phyloP scores from a whole-genome alignment of 2,113 vertebrate species.

The Microcebus jonahi region DNA sequence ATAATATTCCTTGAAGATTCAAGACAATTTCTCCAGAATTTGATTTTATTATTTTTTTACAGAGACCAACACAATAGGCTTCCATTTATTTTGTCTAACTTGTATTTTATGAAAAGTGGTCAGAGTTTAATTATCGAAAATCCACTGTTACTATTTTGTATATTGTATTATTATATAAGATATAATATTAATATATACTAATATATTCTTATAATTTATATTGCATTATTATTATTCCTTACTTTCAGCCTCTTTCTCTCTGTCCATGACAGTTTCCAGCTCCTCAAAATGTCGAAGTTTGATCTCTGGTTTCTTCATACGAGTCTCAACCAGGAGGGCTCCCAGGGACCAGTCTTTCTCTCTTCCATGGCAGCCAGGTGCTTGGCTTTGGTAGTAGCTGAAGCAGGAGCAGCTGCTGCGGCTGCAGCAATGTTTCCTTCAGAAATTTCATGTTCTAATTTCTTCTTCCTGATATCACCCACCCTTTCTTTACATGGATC shows the following conservation, averaged over 20 bases:
- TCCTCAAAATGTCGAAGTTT: constrained; percentile 98
- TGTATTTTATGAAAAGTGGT: neutral
- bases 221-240: too few species aligned
- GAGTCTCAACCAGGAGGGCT: constrained; percentile 96
- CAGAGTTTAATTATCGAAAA: neutral
- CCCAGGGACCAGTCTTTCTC: constrained; percentile 97
- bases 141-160: too few species aligned
- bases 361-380: constrained; percentile 97
- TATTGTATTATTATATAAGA: too few species aligned
- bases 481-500: constrained; percentile 88
- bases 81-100: neutral
- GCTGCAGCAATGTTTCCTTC: constrained; percentile 98
- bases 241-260: constrained; percentile 97
- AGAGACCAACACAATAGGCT: neutral
- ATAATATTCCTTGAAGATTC: neutral
- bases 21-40: constrained; percentile 11
- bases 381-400: constrained; percentile 98
- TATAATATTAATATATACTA: too few species aligned
- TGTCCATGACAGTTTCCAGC: constrained; percentile 98
- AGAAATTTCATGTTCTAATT: constrained; percentile 93
- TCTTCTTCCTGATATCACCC: constrained; percentile 90
- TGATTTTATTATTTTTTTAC: neutral
- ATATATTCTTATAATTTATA: too few species aligned
- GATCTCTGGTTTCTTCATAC: constrained; percentile 99
- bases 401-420: constrained; percentile 96